Percentiles rank a stretch among this genome's conserved stretches.
These are phyloP conservation scores for Holcopasites calliopsidis DNA, from an alignment of 1,140 invertebrate species.

Conservation along the genomic window DNA sequence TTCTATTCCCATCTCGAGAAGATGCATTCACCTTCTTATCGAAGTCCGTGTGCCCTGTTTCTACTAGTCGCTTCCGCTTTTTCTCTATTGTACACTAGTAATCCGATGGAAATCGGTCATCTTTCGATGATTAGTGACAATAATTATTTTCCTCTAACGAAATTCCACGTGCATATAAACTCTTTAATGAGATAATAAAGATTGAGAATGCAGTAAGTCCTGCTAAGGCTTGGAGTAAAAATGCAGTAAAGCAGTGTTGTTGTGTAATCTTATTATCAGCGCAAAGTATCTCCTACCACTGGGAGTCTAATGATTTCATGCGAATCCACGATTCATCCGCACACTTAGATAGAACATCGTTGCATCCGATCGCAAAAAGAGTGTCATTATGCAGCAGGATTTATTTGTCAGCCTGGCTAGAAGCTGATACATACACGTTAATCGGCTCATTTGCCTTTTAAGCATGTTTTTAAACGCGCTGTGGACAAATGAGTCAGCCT, in stretches of 20 bases:
- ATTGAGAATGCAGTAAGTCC: too few relatives aligned
- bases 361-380: background rate
- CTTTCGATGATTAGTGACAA: too few relatives aligned
- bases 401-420: slow-evolving; percentile 22
- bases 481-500: slow-evolving; percentile 37
- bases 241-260: too few relatives aligned
- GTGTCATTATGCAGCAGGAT: background rate
- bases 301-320: background rate
- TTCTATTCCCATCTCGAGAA: background rate
- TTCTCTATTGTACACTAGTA: slow-evolving; percentile 20
- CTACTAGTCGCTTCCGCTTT: slow-evolving; percentile 48
- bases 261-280: too few relatives aligned
- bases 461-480: slow-evolving; percentile 31
- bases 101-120: background rate
- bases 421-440: slow-evolving; percentile 22
- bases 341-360: background rate
- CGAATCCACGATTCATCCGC: background rate
- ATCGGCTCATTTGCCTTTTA: slow-evolving; percentile 46
- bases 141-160: too few relatives aligned
- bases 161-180: too few relatives aligned
- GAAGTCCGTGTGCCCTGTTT: slow-evolving; percentile 32
- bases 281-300: background rate
- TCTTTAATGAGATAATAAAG: too few relatives aligned
- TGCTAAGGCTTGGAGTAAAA: too few relatives aligned
- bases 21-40: slow-evolving; percentile 21